Percentiles rank a stretch among this genome's conserved stretches.
phyloP scores from a whole-genome alignment of 1,140 invertebrate species.

The Drosophila arizonae region DNA sequence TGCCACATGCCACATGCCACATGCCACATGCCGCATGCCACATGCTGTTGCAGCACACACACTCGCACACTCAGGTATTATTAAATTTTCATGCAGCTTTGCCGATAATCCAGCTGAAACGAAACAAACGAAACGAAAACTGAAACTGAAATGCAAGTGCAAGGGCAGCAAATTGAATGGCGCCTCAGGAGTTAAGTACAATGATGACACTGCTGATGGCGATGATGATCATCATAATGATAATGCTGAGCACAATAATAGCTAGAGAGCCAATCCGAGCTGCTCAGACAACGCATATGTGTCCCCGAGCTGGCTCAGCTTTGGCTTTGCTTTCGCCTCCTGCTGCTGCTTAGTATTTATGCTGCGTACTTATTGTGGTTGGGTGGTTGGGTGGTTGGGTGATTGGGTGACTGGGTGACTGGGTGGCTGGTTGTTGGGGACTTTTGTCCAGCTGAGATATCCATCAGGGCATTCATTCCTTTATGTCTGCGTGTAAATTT shows the following conservation, averaged over 20 bases:
- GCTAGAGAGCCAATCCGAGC: constrained; percentile 2
- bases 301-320: constrained; percentile 30
- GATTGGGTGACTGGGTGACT: not conserved
- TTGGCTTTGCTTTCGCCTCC: constrained; percentile 5
- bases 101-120: constrained; percentile 59
- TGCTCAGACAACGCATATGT: constrained; percentile 38
- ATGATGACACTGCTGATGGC: constrained; percentile 12
- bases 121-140: constrained; percentile 71
- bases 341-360: constrained; percentile 46
- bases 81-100: constrained; percentile 79
- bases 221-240: constrained; percentile 12
- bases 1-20: constrained; percentile 18
- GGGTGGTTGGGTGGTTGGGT: not conserved
- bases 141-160: constrained; percentile 64
- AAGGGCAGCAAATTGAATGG: constrained; percentile 40
- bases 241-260: not conserved
- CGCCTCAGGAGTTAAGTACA: constrained; percentile 25
- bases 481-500: constrained; percentile 66
- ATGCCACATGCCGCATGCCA: constrained; percentile 19
- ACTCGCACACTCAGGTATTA: constrained; percentile 45
- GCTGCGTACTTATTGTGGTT: constrained; percentile 21
- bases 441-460: constrained; percentile 10
- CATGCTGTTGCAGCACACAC: constrained; percentile 19
- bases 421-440: no score
- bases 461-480: constrained; percentile 26